These are phyloP conservation scores for Parapsyche elsis DNA, from an alignment of 1,140 invertebrate genomes.

Conservation along the genomic window DNA sequence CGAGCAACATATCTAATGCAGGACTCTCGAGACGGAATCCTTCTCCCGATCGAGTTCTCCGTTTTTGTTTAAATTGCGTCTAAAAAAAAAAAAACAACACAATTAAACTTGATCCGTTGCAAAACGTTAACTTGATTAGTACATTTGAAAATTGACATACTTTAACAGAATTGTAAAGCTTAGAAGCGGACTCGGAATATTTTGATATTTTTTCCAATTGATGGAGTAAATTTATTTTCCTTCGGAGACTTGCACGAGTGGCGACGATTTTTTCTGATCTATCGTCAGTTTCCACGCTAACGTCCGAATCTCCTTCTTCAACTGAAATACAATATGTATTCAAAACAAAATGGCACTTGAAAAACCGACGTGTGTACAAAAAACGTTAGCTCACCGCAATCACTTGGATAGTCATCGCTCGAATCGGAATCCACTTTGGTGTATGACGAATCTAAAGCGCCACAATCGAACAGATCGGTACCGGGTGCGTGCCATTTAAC, in stretches of 20 bases:
- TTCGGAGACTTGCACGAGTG: slow-evolving; percentile 68
- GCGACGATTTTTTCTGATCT: slow-evolving; percentile 67
- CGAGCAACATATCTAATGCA: slow-evolving; percentile 62
- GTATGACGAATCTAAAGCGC: slow-evolving; percentile 58
- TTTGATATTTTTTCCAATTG: slow-evolving; percentile 55
- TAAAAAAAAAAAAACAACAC: slow-evolving; percentile 51
- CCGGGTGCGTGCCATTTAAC: slow-evolving; percentile 64
- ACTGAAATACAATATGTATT: neutral
- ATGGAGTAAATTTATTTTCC: slow-evolving; percentile 66
- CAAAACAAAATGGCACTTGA: neutral
- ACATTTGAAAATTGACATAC: slow-evolving; percentile 35
- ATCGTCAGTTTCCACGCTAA: slow-evolving; percentile 57
- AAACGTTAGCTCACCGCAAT: neutral
- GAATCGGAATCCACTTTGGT: slow-evolving; percentile 17
- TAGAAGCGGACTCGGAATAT: slow-evolving; percentile 51
- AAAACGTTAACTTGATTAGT: too few relatives aligned
- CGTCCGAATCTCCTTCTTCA: slow-evolving; percentile 60
- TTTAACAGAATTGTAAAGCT: slow-evolving; percentile 58
- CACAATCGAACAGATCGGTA: slow-evolving; percentile 63
- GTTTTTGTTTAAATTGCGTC: slow-evolving; percentile 60
- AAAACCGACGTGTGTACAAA: neutral
- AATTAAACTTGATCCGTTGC: too few relatives aligned
- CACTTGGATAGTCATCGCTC: slow-evolving; percentile 22
- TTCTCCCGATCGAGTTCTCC: slow-evolving; percentile 4
- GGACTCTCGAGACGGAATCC: slow-evolving; percentile 59